Evolutionary conservation across 2,797 vertebrate species (phyloP), one percentile per base, ranked within the genome.

Genomic region (Sebastolobus alascanus): DNA sequence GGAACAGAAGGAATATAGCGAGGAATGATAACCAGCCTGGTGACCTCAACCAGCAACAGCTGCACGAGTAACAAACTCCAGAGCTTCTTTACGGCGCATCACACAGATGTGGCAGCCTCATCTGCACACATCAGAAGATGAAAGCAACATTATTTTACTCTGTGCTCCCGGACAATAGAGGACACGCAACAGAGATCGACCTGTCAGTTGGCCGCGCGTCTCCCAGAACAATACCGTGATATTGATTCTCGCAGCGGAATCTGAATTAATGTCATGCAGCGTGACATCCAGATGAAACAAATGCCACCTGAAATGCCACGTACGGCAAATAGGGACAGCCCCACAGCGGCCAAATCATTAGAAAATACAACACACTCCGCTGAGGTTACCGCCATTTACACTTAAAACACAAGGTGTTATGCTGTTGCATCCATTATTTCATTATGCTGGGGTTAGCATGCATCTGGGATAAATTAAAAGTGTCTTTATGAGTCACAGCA

Each of bases 401-500:
- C 83, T 73, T 84, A 64, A 84, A 93, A 78, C 13, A n/a, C 68
- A 38, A 82, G 75, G 60, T 76, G 64, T 80, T 75, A 38, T 40
- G 54, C 84, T 66, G 68, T 82, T 75, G 74, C 79, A 73, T 83
- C 80, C 69, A 69, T 84, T 88, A 73, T 86, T 82, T 70, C 52
- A 66, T 20, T 69, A 38, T 46, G 71, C 66, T 67, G 43, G 58
- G 58, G 55, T 83, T 78, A 79, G 76, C 66, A 40, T 84, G 76
- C 88, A 84, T 86, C 64, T 81, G 88, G 88, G 88, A 85, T 82
- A 63, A 88, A 92, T 90, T 89, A 86, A 87, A 86, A 81, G 52
- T n/a, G 80, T 56, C 71, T 92, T 90, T 89, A 85, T 84, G 89
- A 94, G 85, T 91, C 87, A 86, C 65, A 64, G 75, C 80, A 87